phyloP scores from a whole-genome alignment of 2,113 vertebrate genomes.

The Eptatretus burgeri region DNA sequence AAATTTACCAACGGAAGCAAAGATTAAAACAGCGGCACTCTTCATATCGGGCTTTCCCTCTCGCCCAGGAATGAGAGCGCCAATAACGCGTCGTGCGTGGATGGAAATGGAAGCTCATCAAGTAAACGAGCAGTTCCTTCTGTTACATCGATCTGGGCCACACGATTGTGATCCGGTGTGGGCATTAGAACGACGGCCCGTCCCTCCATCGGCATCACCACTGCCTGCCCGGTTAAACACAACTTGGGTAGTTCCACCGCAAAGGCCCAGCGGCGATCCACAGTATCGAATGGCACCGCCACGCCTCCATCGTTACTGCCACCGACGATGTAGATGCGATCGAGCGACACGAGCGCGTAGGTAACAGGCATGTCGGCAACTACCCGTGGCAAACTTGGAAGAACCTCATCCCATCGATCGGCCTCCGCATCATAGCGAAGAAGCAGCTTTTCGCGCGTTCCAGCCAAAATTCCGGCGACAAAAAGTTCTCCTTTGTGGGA shows the following conservation, averaged over 20 bases:
- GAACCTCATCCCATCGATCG: slow-evolving; percentile 21
- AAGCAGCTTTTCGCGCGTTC: slow-evolving; percentile 26
- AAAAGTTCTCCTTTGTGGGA: slow-evolving; percentile 17
- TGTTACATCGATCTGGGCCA: slow-evolving; percentile 16
- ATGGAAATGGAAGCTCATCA: slow-evolving; percentile 18
- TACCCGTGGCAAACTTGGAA: slow-evolving; percentile 22
- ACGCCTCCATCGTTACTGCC: slow-evolving; percentile 21
- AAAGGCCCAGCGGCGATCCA: slow-evolving; percentile 18
- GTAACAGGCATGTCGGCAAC: slow-evolving; percentile 20
- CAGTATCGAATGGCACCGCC: slow-evolving; percentile 19
- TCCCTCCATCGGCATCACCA: background rate
- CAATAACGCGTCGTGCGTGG: slow-evolving; percentile 21
- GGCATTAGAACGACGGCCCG: slow-evolving; percentile 17
- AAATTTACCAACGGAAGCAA: background rate
- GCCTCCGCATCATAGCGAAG: slow-evolving; percentile 20
- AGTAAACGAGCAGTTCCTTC: slow-evolving; percentile 14
- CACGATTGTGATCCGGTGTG: slow-evolving; percentile 15
- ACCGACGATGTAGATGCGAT: slow-evolving; percentile 24
- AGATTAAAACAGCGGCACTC: too few species aligned
- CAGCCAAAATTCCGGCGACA: slow-evolving; percentile 23
- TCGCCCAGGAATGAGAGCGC: slow-evolving; percentile 18
- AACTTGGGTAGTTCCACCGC: slow-evolving; percentile 15
- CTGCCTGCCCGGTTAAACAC: slow-evolving; percentile 20
- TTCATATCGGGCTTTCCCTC: too few species aligned
- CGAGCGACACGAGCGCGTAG: slow-evolving; percentile 22